These are phyloP conservation scores for Machaerirhynchus nigripectus DNA, from an alignment of 2,113 vertebrate genomes.

Conservation along the genomic window DNA sequence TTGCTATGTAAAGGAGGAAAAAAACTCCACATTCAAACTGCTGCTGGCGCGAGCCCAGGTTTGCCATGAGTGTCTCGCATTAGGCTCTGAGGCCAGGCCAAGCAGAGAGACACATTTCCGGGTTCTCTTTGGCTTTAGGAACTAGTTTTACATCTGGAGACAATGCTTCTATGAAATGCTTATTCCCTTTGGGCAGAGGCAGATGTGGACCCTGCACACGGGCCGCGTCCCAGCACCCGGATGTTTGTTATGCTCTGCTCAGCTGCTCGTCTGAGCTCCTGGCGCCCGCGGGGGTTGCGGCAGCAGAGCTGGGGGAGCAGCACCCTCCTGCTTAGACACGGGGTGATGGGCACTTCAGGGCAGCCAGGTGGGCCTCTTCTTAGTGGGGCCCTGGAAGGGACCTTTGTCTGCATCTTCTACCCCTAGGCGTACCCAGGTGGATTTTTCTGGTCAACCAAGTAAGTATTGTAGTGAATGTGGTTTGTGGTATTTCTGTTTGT, in stretches of 20 bases:
- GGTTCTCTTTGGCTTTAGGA: conserved; percentile 24
- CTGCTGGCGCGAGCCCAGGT: background rate
- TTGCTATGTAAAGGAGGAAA: background rate
- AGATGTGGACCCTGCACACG: background rate
- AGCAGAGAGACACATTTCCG: background rate
- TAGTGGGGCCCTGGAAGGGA: background rate
- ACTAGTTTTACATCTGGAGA: conserved; percentile 38
- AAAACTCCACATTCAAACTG: background rate
- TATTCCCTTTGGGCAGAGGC: conserved; percentile 23
- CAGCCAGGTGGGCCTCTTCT: background rate
- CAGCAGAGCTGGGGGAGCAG: background rate
- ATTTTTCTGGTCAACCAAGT: background rate
- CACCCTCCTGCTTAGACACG: background rate
- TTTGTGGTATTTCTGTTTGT: background rate
- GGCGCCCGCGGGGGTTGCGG: rapidly evolving
- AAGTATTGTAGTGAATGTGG: background rate
- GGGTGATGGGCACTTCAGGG: background rate
- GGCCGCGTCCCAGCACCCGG: background rate
- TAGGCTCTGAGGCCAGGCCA: background rate
- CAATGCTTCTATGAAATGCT: background rate
- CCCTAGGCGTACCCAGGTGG: background rate
- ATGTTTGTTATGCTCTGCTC: background rate
- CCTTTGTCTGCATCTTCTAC: background rate
- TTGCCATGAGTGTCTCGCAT: background rate
- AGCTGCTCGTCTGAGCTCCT: background rate